Evolutionary conservation across 2,888 invertebrate genomes (phyloP).

Genomic region (Sphaerophoria rueppellii): DNA sequence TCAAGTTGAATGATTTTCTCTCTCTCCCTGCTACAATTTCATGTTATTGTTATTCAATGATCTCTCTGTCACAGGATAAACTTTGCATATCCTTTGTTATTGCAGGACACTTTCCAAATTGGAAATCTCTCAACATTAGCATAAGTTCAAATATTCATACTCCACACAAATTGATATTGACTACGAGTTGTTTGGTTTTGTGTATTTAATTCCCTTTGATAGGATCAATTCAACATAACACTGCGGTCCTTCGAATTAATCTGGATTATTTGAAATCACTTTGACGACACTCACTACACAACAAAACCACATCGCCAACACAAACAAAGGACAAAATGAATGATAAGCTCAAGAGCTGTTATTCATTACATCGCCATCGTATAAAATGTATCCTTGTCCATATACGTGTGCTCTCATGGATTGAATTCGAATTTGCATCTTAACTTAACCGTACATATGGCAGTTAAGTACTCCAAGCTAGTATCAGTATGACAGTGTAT

Average conservation of each 20-base stretch:
- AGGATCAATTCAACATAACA: slow-evolving; percentile 44
- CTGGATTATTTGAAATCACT: not conserved
- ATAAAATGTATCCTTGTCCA: too few species aligned
- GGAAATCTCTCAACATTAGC: slow-evolving; percentile 34
- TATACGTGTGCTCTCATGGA: not conserved
- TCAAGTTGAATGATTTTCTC: not conserved
- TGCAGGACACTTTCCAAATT: slow-evolving; percentile 1
- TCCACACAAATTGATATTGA: not conserved
- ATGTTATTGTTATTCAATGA: not conserved
- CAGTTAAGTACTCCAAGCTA: not conserved
- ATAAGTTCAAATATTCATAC: slow-evolving; percentile 19
- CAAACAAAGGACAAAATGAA: not conserved
- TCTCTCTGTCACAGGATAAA: slow-evolving; percentile 2
- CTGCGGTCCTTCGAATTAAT: slow-evolving; percentile 22
- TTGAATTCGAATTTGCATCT: slow-evolving; percentile 46
- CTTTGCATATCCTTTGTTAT: slow-evolving; percentile 1
- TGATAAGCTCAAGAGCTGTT: not conserved
- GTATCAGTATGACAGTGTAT: slow-evolving; percentile 8
- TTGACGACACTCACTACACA: not conserved
- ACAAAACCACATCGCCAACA: not conserved
- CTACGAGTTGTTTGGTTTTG: slow-evolving; percentile 10
- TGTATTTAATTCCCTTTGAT: slow-evolving; percentile 31
- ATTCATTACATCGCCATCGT: too few species aligned
- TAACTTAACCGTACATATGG: slow-evolving; percentile 20
- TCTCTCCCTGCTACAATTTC: not conserved